Evolutionary conservation across 2,113 vertebrate species (phyloP).

Genomic region (Enhydra lutris): DNA sequence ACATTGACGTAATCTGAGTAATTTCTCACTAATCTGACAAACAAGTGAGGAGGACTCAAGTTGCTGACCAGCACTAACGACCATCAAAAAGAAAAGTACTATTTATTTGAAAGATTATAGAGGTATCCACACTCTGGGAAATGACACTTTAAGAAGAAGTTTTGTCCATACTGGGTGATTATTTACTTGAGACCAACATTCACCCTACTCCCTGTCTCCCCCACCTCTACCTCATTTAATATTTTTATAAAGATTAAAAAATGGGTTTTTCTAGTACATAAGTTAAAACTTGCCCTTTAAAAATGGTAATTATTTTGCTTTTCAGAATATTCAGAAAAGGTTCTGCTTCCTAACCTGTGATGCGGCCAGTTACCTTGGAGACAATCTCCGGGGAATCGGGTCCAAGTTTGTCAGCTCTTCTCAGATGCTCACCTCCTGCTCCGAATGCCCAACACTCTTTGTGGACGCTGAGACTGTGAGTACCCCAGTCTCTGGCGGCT

Average conservation of each 20-base stretch:
- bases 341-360: slow-evolving; percentile 97
- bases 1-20: neutral
- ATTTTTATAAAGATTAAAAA: neutral
- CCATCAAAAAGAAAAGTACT: neutral
- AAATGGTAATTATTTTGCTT: slow-evolving; percentile 61
- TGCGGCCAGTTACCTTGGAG: slow-evolving; percentile 94
- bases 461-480: slow-evolving; percentile 98
- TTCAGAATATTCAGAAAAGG: slow-evolving; percentile 96
- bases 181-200: neutral
- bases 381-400: slow-evolving; percentile 95
- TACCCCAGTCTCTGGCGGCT: slow-evolving; percentile 13
- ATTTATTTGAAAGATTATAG: neutral
- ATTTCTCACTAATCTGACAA: neutral
- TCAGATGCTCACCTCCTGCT: slow-evolving; percentile 95
- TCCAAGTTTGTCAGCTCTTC: slow-evolving; percentile 97
- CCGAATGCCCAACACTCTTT: slow-evolving; percentile 96
- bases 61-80: neutral
- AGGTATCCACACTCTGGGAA: neutral
- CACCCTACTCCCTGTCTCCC: neutral
- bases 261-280: neutral
- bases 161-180: neutral
- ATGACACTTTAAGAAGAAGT: neutral
- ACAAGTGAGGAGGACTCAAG: neutral
- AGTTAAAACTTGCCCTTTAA: neutral
- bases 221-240: neutral